A percentile compares a stretch with the other conserved stretches of the same genome.
These are phyloP conservation scores for Plecturocebus donacophilus DNA, from an alignment of 2,113 vertebrate species.

Conservation along the genomic window DNA sequence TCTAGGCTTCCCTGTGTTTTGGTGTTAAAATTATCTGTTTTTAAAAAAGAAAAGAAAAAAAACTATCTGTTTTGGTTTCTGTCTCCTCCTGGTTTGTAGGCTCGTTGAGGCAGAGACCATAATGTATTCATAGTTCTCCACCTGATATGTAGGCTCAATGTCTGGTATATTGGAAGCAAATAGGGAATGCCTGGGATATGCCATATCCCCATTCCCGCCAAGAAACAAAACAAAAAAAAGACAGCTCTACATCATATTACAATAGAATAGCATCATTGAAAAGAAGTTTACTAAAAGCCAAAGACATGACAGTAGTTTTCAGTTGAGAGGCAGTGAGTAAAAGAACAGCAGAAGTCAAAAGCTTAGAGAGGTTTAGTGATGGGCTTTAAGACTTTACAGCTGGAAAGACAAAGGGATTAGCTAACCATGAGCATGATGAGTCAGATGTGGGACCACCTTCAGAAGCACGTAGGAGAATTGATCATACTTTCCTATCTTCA, in stretches of 20 bases:
- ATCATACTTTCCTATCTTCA: background rate
- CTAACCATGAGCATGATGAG: background rate
- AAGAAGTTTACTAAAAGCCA: background rate
- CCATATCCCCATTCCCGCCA: background rate
- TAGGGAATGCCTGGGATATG: background rate
- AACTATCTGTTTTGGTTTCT: background rate
- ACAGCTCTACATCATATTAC: background rate
- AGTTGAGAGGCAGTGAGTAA: background rate
- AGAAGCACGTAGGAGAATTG: background rate
- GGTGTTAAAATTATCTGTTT: background rate
- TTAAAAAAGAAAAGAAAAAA: background rate
- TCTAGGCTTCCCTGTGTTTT: background rate
- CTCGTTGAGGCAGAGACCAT: background rate
- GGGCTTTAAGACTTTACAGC: background rate
- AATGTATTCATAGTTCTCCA: background rate
- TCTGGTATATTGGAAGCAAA: background rate
- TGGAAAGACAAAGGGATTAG: background rate
- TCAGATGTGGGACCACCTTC: background rate
- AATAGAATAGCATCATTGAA: background rate
- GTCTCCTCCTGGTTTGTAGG: background rate
- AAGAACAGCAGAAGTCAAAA: background rate
- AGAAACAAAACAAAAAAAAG: background rate
- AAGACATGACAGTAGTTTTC: background rate
- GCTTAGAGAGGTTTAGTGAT: background rate
- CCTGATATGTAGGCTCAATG: background rate